Evolutionary conservation across 2,797 vertebrate species (phyloP).

Genomic region (Choloepus didactylus): DNA sequence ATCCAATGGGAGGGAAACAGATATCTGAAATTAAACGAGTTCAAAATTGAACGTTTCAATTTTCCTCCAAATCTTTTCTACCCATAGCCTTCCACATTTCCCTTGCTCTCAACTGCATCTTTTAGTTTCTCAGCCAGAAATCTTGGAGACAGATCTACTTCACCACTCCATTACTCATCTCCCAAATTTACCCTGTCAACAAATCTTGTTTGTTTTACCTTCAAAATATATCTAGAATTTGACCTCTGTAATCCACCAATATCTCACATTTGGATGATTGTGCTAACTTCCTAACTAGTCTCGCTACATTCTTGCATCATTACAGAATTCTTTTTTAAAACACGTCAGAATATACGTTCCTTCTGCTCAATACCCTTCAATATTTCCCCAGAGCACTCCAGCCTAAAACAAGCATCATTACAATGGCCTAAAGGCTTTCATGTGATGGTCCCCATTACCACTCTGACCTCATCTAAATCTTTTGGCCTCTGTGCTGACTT

Average conservation of each 20-base stretch:
- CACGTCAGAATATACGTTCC: not conserved
- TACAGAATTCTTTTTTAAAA: not conserved
- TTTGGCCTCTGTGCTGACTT: not conserved
- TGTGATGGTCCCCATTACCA: accelerated
- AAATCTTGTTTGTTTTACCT: not conserved
- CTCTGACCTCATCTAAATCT: not conserved
- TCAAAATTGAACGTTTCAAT: not conserved
- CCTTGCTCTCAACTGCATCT: not conserved
- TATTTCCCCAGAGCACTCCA: no score
- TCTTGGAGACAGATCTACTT: not conserved
- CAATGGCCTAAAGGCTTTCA: not conserved
- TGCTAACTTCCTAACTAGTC: not conserved
- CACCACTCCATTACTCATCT: not conserved
- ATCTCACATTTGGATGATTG: not conserved
- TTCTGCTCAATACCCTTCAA: not conserved
- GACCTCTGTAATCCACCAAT: not conserved
- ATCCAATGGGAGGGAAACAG: not conserved
- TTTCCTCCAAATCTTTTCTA: not conserved
- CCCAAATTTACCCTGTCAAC: not conserved
- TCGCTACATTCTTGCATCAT: not conserved
- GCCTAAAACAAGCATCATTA: not conserved
- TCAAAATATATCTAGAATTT: not conserved
- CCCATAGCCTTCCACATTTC: not conserved
- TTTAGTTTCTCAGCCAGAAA: not conserved
- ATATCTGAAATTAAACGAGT: not conserved